Evolutionary conservation across 2,888 invertebrate genomes (phyloP), one percentile per base, ranked within the genome.

Genomic region (Coelopa pilipes): DNA sequence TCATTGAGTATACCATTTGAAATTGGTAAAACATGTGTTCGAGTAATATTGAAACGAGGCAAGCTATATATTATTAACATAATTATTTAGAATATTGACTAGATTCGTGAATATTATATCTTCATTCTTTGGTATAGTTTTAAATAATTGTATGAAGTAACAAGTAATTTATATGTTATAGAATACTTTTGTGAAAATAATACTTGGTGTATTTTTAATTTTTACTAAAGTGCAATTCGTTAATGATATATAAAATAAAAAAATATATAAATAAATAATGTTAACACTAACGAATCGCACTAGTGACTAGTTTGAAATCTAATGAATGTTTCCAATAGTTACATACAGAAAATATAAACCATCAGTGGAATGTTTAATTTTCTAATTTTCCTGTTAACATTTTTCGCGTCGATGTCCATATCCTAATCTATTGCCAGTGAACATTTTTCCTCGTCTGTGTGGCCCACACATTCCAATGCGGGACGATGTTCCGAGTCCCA

Each of bases 401-500:
- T n/a, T n/a, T n/a, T n/a, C n/a, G n/a, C n/a, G n/a, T n/a, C n/a
- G n/a, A n/a, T 49, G 10, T 49, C 49, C 50, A 7, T 49, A n/a
- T 12, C 46, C 83, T 86, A 88, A 79, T 88, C 88, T 79, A 87
- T 86, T 55, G 87, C 85, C 71, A 88, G 81, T 60, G 87, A 82
- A 82, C 91, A 91, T 79, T 88, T 88, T 49, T 89, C 88, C 53
- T 90, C 89, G 74, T 92, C 91, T 15, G 90, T 90, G 80, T 94
- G 94, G 1, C 93, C 93, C 19, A 91, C 90, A 84, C 97, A 97
- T 83, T 95, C 94, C 53, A 97, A 92, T 34, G 93, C 92, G 0
- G 97, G 97, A 74, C 95, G 92, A 85, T 96, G 96, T 7, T 94
- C 93, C 72, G 95, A 96, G 88, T 97, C 97, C 97, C 97, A 97